A percentile compares a stretch with the other conserved stretches of the same genome.
phyloP scores from a whole-genome alignment of 2,797 vertebrate genomes.

The Sebastes aleutianus region DNA sequence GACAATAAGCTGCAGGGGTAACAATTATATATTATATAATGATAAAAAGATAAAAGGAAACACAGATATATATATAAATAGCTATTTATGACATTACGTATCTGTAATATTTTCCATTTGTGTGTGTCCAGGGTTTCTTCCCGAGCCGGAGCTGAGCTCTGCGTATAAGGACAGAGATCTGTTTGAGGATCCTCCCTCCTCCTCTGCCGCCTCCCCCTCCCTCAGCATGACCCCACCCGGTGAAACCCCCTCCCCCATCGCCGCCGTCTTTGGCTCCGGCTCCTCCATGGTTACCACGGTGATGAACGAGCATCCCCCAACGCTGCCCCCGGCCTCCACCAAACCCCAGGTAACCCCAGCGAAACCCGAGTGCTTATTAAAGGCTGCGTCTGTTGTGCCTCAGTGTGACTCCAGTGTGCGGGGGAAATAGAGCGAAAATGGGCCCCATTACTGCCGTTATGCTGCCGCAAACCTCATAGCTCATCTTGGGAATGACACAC shows the following conservation, averaged over 20 bases:
- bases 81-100: background rate
- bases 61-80: background rate
- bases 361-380: slow-evolving; percentile 57
- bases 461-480: slow-evolving; percentile 55
- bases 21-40: background rate
- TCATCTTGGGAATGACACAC: slow-evolving; percentile 57
- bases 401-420: slow-evolving; percentile 43
- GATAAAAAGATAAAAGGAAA: background rate
- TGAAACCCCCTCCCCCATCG: slow-evolving; percentile 70
- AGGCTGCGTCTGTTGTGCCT: slow-evolving; percentile 52
- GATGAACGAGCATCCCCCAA: slow-evolving; percentile 87
- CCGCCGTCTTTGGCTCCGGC: slow-evolving; percentile 66
- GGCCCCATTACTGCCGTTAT: slow-evolving; percentile 58
- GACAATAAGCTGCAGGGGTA: background rate
- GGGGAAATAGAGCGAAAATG: slow-evolving; percentile 42
- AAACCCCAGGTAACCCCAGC: slow-evolving; percentile 87
- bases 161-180: slow-evolving; percentile 82
- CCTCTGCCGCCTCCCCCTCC: slow-evolving; percentile 57
- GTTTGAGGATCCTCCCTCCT: slow-evolving; percentile 72
- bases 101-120: background rate
- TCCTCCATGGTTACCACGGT: slow-evolving; percentile 81
- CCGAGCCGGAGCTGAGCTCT: slow-evolving; percentile 83
- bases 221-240: slow-evolving; percentile 57
- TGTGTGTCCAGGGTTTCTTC: slow-evolving; percentile 62
- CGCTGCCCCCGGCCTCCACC: slow-evolving; percentile 84